Base-by-base conservation (phyloP, 2,113 vertebrate genomes). In the Sprattus sprattus region DNA sequence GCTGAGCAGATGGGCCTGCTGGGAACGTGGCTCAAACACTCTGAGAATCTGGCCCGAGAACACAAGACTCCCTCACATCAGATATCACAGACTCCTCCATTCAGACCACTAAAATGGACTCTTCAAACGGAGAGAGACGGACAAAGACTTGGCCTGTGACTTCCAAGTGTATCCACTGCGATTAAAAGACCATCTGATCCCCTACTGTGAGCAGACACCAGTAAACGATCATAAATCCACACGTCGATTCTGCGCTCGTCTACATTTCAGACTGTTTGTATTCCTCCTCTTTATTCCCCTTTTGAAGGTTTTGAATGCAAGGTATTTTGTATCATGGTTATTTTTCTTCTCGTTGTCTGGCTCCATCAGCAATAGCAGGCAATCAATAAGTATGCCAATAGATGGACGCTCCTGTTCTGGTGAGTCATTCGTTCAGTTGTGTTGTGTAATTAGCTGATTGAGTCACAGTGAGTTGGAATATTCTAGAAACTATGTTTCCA, bases 1-100 rank as follows among this genome's bases (percentile, higher is more conserved):
- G 71, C 71, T 78, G 4, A 78, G 28, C 71, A 78, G 71, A 78
- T 78, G 71, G 28, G 28, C 71, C 25, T 78, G 71, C 71, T 78
- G 71, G 13, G 71, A 78, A 15, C 11, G 4, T 78, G 71, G 28
- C 71, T 39, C 71, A 13, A 78, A 32, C 71, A 78, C 13, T 39
- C 71, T 39, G 39, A 13, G 32, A 15, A 11, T 2, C 71, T 78
- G 71, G 71, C 71, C 28, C 13, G 71, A 78, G 71, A 39, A 78
- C 71, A 78, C 25, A 78, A 75, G 11, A 28, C 25, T 2, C 64
- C 25, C n/a, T 71, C 25, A 4, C n/a, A 32, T 32, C 64, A 71
- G 11, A 28, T 6, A 71, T n/a, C 64, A 71, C n/a, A 71, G n/a
- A 71, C 64, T 10, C 11, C 22, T 28, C 10, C 67, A 32, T 0